Conservation (phyloP, 2,113 vertebrate species). For the Saccopteryx leptura region DNA sequence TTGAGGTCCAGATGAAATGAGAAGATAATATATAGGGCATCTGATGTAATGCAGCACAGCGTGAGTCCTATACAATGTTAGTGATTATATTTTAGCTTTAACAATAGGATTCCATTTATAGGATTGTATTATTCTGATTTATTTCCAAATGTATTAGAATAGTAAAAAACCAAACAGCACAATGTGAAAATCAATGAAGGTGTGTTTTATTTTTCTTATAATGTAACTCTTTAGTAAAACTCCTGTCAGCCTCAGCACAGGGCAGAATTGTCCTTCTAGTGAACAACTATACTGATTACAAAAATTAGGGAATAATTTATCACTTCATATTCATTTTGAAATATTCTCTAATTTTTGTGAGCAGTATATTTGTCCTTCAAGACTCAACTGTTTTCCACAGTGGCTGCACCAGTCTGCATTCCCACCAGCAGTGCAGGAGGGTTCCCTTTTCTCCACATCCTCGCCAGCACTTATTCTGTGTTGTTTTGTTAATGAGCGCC, state of each 20-base stretch:
- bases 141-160: not conserved
- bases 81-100: not conserved
- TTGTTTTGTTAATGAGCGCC: too few relatives aligned
- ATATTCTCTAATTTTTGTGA: too few relatives aligned
- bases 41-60: not conserved
- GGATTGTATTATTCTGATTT: not conserved
- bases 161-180: not conserved
- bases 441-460: too few relatives aligned
- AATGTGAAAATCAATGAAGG: slow-evolving; percentile 32
- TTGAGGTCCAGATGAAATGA: not conserved
- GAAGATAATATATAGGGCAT: not conserved
- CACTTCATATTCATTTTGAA: too few relatives aligned
- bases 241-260: not conserved
- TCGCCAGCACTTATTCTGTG: too few relatives aligned
- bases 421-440: too few relatives aligned
- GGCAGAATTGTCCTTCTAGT: not conserved
- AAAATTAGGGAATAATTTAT: too few relatives aligned
- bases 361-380: too few relatives aligned
- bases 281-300: not conserved
- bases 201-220: slow-evolving; percentile 14
- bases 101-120: not conserved
- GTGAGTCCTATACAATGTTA: not conserved
- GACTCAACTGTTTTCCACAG: too few relatives aligned
- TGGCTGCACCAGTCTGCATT: too few relatives aligned
- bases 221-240: slow-evolving; percentile 16